Evolutionary conservation across 1,140 invertebrate genomes (phyloP).

Genomic region (Cotesia vestalis): DNA sequence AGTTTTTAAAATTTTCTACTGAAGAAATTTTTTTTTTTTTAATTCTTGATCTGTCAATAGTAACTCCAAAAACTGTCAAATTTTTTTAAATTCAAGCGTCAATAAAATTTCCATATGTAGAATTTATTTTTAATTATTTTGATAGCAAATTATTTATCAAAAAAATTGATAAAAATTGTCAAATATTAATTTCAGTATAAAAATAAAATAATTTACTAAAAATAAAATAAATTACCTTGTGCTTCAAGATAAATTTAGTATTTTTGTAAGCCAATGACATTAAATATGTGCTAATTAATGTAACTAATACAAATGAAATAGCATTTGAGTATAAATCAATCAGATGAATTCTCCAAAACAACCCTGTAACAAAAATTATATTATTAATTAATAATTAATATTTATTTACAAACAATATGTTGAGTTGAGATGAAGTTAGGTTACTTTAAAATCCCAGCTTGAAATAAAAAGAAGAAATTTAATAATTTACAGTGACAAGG

Average conservation of each 20-base stretch:
- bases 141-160: too few relatives aligned
- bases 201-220: not conserved
- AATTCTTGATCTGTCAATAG: too few relatives aligned
- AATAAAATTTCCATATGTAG: too few relatives aligned
- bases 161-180: too few relatives aligned
- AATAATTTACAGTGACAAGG: too few relatives aligned
- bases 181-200: too few relatives aligned
- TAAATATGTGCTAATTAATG: slow-evolving; percentile 88
- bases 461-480: too few relatives aligned
- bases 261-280: slow-evolving; percentile 97
- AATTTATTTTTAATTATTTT: too few relatives aligned
- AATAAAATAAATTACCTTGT: slow-evolving; percentile 77
- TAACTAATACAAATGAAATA: slow-evolving; percentile 87
- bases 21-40: too few relatives aligned
- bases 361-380: slow-evolving; percentile 71
- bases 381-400: not conserved
- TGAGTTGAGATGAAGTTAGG: not conserved
- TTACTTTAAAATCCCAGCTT: not conserved
- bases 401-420: not conserved
- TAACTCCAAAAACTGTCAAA: too few relatives aligned
- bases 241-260: slow-evolving; percentile 97
- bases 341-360: slow-evolving; percentile 98
- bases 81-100: too few relatives aligned
- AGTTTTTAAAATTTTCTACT: too few relatives aligned
- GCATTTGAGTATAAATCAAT: slow-evolving; percentile 91